phyloP scores from a whole-genome alignment of 2,113 vertebrate species.

The Glaucidium brasilianum region DNA sequence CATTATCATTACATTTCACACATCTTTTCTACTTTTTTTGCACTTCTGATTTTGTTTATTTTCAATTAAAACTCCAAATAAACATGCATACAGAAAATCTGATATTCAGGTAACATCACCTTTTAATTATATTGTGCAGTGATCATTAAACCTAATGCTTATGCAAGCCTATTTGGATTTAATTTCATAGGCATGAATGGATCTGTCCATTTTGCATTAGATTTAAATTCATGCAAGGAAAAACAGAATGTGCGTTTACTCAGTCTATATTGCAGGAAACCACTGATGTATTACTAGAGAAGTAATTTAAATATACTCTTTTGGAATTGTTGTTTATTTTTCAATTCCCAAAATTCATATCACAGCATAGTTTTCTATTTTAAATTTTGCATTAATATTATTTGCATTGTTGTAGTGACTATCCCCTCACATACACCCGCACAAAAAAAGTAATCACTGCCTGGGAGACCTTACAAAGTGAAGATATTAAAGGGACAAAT shows the following conservation, averaged over 20 bases:
- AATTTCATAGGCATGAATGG: not conserved
- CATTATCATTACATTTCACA: conserved; percentile 79
- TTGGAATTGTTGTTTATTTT: not conserved
- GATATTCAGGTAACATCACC: conserved; percentile 70
- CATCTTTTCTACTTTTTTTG: conserved; percentile 64
- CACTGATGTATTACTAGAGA: conserved; percentile 35
- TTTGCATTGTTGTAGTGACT: not conserved
- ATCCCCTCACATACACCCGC: not conserved
- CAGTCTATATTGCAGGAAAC: not conserved
- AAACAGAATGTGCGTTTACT: not conserved
- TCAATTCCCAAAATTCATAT: conserved; percentile 6
- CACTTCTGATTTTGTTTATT: conserved; percentile 79
- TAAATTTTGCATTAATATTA: not conserved
- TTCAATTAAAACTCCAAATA: conserved; percentile 74
- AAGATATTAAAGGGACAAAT: not conserved
- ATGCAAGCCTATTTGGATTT: conserved; percentile 19
- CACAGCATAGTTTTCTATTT: conserved; percentile 26
- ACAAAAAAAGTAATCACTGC: not conserved
- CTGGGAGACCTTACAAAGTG: not conserved
- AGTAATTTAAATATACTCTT: not conserved
- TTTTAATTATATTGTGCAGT: conserved; percentile 66
- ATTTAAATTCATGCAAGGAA: conserved; percentile 4
- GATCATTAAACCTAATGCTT: conserved; percentile 64
- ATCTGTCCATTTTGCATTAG: conserved; percentile 14
- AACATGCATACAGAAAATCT: conserved; percentile 68